Base-by-base conservation (phyloP, 2,797 vertebrate species). In the Channa striata region DNA sequence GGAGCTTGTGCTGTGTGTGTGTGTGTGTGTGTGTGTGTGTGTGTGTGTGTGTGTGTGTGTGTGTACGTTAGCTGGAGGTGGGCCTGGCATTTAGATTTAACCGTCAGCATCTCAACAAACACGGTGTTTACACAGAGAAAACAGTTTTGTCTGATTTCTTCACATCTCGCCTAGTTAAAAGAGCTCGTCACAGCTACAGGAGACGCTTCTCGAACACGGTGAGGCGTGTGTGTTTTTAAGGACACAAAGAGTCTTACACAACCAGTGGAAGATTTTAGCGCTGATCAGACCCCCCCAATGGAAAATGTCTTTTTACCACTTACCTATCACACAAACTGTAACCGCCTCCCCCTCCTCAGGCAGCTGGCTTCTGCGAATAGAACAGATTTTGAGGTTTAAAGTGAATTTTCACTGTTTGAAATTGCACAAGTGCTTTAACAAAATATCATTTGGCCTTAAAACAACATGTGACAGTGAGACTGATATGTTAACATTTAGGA, bases 1-100 rank as follows among this genome's bases (percentile, higher is more conserved):
- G 42, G 42, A 16, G 10, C 19, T 42, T 61, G 13, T n/a, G 16
- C 12, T 42, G 40, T 43, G 10, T 13, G 4, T 40, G 11, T 44
- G 14, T 21, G 5, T 42, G 43, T 44, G 8, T 8, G 12, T 23
- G n/a, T 20, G 36, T 36, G 47, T 30, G 48, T 74, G 56, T 70
- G 49, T 46, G 64, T 67, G 68, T 43, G 69, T 30, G 19, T 69
- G 68, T 68, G 59, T 65, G 57, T 20, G 47, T 77, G 66, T 53
- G 14, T 68, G 72, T 57, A 68, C 49, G 79, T 81, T 82, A 70
- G n/a, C 51, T 67, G 58, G 72, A 85, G 74, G 77, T 87, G 84
- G 58, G 65, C 51, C 53, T 92, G 89, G 87, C 90, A 91, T 92
- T 89, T 90, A 84, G 65, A 59, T 40, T 64, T 78, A 91, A 90